A percentile compares a stretch with the other conserved stretches of the same genome.
phyloP scores from a whole-genome alignment of 1,140 invertebrate genomes.

The Tetramorium simillimum region DNA sequence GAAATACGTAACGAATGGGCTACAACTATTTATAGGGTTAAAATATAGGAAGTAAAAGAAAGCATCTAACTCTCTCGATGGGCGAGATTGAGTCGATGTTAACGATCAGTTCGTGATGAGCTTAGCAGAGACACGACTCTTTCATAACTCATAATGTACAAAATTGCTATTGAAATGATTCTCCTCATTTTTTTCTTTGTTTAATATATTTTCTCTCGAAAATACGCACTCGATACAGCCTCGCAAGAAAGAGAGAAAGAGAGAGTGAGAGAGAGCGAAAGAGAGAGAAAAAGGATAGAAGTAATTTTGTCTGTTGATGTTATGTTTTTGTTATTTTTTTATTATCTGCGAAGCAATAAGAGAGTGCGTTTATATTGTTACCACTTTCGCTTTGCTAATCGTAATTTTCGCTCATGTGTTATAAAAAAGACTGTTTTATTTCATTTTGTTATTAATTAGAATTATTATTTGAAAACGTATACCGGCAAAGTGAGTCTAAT shows the following conservation, averaged over 20 bases:
- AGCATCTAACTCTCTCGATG: conserved; percentile 52
- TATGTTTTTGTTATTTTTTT: conserved; percentile 85
- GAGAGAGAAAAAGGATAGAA: background rate
- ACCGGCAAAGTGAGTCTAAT: conserved; percentile 31
- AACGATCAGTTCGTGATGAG: conserved; percentile 9
- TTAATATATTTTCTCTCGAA: conserved; percentile 50
- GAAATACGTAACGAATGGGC: conserved; percentile 72
- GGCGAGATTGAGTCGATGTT: conserved; percentile 43
- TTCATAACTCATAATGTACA: conserved; percentile 55
- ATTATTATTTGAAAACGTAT: conserved; percentile 39
- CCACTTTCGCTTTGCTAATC: conserved; percentile 32
- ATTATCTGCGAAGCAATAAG: conserved; percentile 71
- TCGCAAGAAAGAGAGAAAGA: background rate
- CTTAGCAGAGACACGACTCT: background rate
- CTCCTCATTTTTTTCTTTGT: background rate
- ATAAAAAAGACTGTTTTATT: conserved; percentile 54
- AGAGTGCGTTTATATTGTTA: conserved; percentile 67
- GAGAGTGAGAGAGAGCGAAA: background rate
- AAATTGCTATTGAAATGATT: conserved; percentile 30
- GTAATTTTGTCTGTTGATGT: conserved; percentile 82
- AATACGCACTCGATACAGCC: conserved; percentile 40
- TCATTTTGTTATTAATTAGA: conserved; percentile 49
- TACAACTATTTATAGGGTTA: conserved; percentile 66
- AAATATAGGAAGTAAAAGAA: conserved; percentile 53
- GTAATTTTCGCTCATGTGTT: conserved; percentile 50